Evolutionary conservation across 37 sponge, comb jelly and placozoan species (phyloP), one percentile per base, ranked within the genome.

Genomic region (Eunapius fragilis): DNA sequence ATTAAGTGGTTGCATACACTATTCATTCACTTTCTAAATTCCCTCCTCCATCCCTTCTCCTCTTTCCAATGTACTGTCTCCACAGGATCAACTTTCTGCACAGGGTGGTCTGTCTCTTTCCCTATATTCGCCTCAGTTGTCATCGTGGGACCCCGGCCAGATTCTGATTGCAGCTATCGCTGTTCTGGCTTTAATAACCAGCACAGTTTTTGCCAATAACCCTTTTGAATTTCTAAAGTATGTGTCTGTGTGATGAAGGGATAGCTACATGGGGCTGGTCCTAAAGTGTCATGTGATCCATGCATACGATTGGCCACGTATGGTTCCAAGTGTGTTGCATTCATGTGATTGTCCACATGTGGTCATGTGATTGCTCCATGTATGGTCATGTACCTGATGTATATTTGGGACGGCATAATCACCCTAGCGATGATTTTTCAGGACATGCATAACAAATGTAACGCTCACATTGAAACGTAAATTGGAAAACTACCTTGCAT

Each of bases 121-220:
- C 23, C 37, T 71, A 85, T 91, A 68, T 93, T 97, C 80, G 79
- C 94, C 78, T 90, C 92, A 23, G 91, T 91, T 10, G 94, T 91
- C 67, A 91, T 95, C 67, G 67, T 93, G 22, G 84, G 85, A 3
- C 90, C 94, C 9, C 81, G 83, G 58, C 14, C 58, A 58, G 22
- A 58, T 58, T 19, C 58, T 58, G 1, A 58, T 58, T 38, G 31
- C 37, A 9, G 76, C 25, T 19, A 36, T 67, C 19, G 37, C 22
- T 32, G 14, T 32, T 67, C 19, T n/a, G 58, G 30, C 31, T 67
- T 38, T 27, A 12, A 50, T 47, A 49, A 50, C 31, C 31, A 27
- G 58, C 22, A 58, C 58, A 58, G 58, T 58, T 58, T 11, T 58
- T 10, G 58, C 58, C 14, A 58, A 58, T 58, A 17, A 58, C 17